Conservation (phyloP, 2,113 vertebrate genomes). For the Thinocorus orbignyianus region DNA sequence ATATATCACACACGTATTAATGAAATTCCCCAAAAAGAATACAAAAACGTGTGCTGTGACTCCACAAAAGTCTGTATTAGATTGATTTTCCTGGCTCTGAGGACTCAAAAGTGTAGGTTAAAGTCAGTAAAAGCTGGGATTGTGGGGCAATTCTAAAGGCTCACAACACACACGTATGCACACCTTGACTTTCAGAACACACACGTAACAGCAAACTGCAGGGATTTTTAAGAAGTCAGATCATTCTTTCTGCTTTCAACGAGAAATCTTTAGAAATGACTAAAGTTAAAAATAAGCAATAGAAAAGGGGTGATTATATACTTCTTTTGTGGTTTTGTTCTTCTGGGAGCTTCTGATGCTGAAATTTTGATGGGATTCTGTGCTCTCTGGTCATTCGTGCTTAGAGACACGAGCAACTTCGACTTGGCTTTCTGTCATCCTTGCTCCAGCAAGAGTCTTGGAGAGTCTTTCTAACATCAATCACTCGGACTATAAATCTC, state of each 20-base stretch:
- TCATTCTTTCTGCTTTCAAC: conserved; percentile 14
- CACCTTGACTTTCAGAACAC: background rate
- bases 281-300: background rate
- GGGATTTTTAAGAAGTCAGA: background rate
- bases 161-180: background rate
- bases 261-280: background rate
- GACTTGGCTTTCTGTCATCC: conserved; percentile 72
- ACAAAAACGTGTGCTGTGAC: background rate
- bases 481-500: conserved; percentile 79
- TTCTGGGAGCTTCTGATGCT: conserved; percentile 3
- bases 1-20: background rate
- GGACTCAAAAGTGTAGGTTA: background rate
- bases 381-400: conserved; percentile 14
- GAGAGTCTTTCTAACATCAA: conserved; percentile 72
- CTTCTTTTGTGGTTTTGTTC: background rate
- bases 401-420: conserved; percentile 68
- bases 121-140: background rate
- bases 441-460: conserved; percentile 60
- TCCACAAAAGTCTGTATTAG: background rate
- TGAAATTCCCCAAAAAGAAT: background rate
- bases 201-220: background rate
- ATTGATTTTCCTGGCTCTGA: background rate
- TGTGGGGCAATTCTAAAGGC: background rate
- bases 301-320: background rate
- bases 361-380: conserved; percentile 14